These are phyloP conservation scores for Odontesthes bonariensis DNA, from an alignment of 2,113 vertebrate species.

Conservation along the genomic window DNA sequence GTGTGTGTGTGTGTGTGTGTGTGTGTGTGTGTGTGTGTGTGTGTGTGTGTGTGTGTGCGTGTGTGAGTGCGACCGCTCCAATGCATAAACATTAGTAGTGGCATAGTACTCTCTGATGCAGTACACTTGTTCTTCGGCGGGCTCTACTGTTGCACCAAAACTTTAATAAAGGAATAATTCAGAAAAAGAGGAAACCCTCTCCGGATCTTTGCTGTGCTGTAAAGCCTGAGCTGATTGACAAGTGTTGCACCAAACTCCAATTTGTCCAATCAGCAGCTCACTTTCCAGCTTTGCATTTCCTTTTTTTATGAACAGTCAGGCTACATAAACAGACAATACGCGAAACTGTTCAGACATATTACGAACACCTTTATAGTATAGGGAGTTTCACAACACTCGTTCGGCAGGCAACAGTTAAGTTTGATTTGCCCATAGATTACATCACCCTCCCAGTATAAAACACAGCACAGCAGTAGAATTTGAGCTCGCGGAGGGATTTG, in stretches of 20 bases:
- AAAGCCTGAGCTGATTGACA: conserved; percentile 34
- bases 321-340: neutral
- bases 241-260: conserved; percentile 30
- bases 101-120: neutral
- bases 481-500: neutral
- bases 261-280: conserved; percentile 27
- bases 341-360: neutral
- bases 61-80: conserved; percentile 65
- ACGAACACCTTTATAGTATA: neutral
- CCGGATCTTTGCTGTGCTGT: conserved; percentile 13
- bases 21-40: neutral
- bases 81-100: conserved; percentile 71
- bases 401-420: too few species aligned
- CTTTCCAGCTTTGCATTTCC: conserved; percentile 19
- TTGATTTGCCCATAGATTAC: too few species aligned
- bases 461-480: neutral
- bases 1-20: conserved; percentile 77
- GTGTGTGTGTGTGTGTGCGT: conserved; percentile 81
- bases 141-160: conserved; percentile 17
- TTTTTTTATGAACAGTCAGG: conserved; percentile 3
- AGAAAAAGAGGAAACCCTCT: neutral
- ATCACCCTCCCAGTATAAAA: neutral
- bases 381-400: neutral
- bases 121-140: neutral
- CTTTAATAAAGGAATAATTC: conserved; percentile 25